phyloP scores from a whole-genome alignment of 2,113 vertebrate species.

The Mesoclemmys tuberculata region DNA sequence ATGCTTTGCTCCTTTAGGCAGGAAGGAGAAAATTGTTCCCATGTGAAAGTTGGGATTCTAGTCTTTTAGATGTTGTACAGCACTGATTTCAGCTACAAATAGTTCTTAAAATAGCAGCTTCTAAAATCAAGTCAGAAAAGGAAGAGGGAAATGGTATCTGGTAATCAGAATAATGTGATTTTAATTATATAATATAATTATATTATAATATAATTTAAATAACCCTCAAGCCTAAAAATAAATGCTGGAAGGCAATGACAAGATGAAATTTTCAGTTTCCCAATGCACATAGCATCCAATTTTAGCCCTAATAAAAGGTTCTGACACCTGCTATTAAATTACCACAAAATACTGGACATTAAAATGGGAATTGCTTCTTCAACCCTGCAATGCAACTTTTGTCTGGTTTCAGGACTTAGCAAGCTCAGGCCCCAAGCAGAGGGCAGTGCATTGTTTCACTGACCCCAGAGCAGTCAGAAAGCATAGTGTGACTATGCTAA shows the following conservation, averaged over 20 bases:
- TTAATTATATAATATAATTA: no score
- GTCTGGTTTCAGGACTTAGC: not conserved
- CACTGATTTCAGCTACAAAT: conserved; percentile 30
- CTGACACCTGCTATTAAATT: not conserved
- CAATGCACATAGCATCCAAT: not conserved
- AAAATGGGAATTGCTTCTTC: not conserved
- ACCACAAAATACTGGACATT: not conserved
- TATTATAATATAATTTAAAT: no score
- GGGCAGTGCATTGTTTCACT: not conserved
- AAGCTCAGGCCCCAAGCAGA: not conserved
- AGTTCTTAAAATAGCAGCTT: conserved; percentile 34
- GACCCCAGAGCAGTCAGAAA: not conserved
- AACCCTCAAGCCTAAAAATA: conserved; percentile 11
- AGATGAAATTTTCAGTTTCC: not conserved
- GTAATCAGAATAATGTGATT: not conserved
- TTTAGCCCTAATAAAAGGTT: conserved; percentile 1
- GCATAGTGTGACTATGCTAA: not conserved
- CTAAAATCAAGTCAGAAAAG: conserved; percentile 18
- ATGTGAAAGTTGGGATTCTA: conserved; percentile 7
- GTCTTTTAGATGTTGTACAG: not conserved
- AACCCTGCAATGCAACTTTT: not conserved
- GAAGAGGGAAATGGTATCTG: not conserved
- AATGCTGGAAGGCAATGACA: not conserved
- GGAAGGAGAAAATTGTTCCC: conserved; percentile 4
- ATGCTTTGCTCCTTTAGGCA: not conserved